Evolutionary conservation across 2,113 vertebrate species (phyloP).

Genomic region (Sturnus vulgaris): DNA sequence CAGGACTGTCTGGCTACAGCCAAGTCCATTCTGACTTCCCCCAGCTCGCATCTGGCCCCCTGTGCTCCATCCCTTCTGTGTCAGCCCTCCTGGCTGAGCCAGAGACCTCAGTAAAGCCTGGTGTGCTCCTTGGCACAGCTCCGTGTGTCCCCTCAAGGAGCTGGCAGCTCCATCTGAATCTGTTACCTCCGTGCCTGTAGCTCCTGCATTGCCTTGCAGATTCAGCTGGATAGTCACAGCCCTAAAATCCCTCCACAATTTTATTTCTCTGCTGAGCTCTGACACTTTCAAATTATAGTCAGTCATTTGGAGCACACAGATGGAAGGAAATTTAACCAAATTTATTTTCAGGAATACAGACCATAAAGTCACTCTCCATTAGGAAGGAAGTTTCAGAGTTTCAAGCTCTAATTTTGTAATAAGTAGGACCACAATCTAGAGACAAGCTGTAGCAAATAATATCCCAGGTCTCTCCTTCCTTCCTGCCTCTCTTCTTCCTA

Average conservation of each 20-base stretch:
- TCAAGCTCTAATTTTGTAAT: not conserved
- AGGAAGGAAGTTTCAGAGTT: not conserved
- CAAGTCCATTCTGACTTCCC: not conserved
- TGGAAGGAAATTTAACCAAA: not conserved
- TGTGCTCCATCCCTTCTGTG: not conserved
- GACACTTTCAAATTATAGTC: constrained; percentile 17
- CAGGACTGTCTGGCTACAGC: not conserved
- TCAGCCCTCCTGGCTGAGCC: not conserved
- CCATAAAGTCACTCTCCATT: not conserved
- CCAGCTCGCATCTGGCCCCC: not conserved
- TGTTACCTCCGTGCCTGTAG: not conserved
- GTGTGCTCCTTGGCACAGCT: not conserved
- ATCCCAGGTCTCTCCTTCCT: not conserved
- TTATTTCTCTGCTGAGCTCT: not conserved
- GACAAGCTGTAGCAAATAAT: not conserved
- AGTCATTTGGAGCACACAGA: constrained; percentile 5
- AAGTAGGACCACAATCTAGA: not conserved
- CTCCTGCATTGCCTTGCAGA: not conserved
- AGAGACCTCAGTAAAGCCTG: not conserved
- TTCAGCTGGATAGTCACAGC: not conserved
- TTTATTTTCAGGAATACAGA: not conserved
- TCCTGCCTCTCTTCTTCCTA: not conserved
- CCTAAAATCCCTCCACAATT: not conserved
- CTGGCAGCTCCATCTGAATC: not conserved
- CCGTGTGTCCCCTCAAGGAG: accelerated